A percentile compares a stretch with the other conserved stretches of the same genome.
Conservation (phyloP, 2,113 vertebrate species). For the Todiramphus chloris region DNA sequence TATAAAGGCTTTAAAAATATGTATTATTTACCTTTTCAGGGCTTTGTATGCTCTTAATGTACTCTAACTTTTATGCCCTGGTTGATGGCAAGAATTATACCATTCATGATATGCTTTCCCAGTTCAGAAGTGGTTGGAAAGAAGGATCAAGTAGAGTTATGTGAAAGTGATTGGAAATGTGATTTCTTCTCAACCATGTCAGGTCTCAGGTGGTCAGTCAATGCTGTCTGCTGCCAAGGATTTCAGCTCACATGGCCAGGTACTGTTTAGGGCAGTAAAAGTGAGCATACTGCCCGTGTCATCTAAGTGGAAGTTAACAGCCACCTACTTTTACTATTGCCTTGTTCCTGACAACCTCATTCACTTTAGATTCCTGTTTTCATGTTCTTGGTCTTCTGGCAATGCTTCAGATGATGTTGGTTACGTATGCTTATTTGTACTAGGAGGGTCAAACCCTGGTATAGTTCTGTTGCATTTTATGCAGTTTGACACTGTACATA, state of each 20-base stretch:
- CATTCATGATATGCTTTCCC: neutral
- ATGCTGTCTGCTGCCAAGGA: neutral
- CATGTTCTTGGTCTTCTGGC: neutral
- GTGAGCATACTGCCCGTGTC: neutral
- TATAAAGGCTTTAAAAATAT: neutral
- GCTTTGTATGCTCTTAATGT: neutral
- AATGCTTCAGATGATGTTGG: neutral
- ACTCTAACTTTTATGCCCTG: neutral
- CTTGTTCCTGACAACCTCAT: neutral
- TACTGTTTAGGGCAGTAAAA: neutral
- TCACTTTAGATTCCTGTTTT: neutral
- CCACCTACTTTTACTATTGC: neutral
- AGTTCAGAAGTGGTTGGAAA: neutral
- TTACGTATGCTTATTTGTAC: neutral
- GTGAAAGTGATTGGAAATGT: neutral
- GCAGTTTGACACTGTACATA: too few species aligned
- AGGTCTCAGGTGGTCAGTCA: neutral
- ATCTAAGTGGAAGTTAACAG: neutral
- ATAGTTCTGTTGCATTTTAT: neutral
- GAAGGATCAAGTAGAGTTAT: neutral
- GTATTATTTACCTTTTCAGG: neutral
- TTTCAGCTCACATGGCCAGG: neutral
- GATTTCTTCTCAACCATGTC: neutral
- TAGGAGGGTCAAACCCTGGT: neutral
- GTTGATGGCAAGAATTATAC: neutral